Evolutionary conservation across 2,797 vertebrate species (phyloP).

Genomic region (Podarcis lilfordi): DNA sequence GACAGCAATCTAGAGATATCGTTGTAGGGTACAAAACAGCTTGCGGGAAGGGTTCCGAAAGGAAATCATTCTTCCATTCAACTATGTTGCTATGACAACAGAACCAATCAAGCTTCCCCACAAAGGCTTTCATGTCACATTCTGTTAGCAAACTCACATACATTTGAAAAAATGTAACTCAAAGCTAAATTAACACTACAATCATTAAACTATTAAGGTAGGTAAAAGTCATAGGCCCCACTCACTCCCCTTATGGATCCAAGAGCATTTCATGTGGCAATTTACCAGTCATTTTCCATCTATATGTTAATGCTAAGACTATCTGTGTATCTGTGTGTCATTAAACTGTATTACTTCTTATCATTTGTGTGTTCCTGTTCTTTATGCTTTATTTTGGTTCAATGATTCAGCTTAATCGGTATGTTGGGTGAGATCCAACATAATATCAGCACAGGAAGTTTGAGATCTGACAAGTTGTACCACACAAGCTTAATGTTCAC

Average conservation of each 20-base stretch:
- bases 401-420: too few relatives aligned
- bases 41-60: slow-evolving; percentile 79
- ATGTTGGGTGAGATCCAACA: too few relatives aligned
- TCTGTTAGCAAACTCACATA: slow-evolving; percentile 77
- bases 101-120: slow-evolving; percentile 77
- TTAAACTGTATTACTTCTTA: too few relatives aligned
- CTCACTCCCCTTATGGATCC: not conserved
- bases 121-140: slow-evolving; percentile 77
- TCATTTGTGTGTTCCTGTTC: too few relatives aligned
- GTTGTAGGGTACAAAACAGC: slow-evolving; percentile 78
- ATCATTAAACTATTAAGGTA: slow-evolving; percentile 63
- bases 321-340: not conserved
- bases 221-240: slow-evolving; percentile 29
- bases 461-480: too few relatives aligned
- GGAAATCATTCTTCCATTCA: slow-evolving; percentile 79
- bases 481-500: too few relatives aligned
- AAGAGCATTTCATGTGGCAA: not conserved
- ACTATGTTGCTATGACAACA: slow-evolving; percentile 79
- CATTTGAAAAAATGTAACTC: slow-evolving; percentile 66
- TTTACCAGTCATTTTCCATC: not conserved
- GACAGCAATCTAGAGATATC: slow-evolving; percentile 74
- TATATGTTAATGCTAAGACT: not conserved
- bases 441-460: too few relatives aligned
- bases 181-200: slow-evolving; percentile 70
- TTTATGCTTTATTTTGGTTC: too few relatives aligned